Base-by-base conservation (phyloP, 92 coral and sea anemone species). In the Epizoanthus scotinus region DNA sequence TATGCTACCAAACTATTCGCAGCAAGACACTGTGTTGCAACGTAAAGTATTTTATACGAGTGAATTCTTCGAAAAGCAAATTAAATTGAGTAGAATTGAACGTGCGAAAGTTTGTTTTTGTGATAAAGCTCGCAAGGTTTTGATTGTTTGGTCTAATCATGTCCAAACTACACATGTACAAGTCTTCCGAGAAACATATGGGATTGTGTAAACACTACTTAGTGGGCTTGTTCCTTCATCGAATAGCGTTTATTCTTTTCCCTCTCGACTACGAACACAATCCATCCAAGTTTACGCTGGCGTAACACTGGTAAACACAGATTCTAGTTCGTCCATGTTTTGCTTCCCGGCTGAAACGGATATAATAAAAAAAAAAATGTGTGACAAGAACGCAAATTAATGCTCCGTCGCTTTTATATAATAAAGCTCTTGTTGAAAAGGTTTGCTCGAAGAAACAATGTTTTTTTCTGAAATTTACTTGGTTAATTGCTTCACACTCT, bases 101-200 rank as follows among this genome's bases (percentile, higher is more conserved):
- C 24, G 81, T 60, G 81, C 59, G 81, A 75, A 75, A 75, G 81
- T 75, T 75, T 75, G 36, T 38, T 59, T 75, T 58, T 75, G 31
- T 40, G 34, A 21, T 12, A 22, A 25, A 15, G 56, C 26, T 5
- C 40, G 81, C 59, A 38, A 59, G 59, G 67, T 58, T 57, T 36
- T 36, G 52, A 75, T 36, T 75, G 47, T 58, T 75, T 75, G 8
- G 36, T 24, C 29, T 75, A 57, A 75, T 63, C 81, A 22, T 71
- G 26, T 27, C 52, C 78, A 71, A 58, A 75, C 63, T 75, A 54
- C 59, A 58, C 68, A 58, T 67, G 68, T 49, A 50, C 31, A 47
- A 53, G 8, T 75, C 63, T 75, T 75, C 56, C 25, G 68, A 34
- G 15, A 29, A 34, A 75, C 81, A 75, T 75, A 67, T 75, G 81